Evolutionary conservation across 2,888 invertebrate species (phyloP).

Genomic region (Stenotaenia linearis): DNA sequence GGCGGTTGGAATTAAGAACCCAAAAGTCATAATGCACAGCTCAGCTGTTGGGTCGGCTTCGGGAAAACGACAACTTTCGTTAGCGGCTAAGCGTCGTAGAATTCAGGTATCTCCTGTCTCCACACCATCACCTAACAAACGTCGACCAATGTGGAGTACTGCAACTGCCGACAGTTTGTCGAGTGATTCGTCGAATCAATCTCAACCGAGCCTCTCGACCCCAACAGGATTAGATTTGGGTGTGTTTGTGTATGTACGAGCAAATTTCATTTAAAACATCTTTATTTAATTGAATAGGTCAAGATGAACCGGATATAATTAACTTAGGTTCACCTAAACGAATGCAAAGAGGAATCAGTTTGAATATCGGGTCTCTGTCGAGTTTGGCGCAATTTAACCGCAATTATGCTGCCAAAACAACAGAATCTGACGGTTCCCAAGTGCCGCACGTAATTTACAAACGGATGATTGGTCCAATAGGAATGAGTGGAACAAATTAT

Average conservation of each 20-base stretch:
- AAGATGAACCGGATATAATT: neutral
- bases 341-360: conserved; percentile 29
- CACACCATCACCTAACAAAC: conserved; percentile 6
- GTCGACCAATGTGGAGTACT: conserved; percentile 27
- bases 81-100: neutral
- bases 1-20: neutral
- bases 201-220: neutral
- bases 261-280: neutral
- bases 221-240: conserved; percentile 14
- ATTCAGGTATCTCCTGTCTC: neutral
- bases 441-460: neutral
- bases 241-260: neutral
- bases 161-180: conserved; percentile 29
- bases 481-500: neutral
- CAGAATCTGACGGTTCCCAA: neutral
- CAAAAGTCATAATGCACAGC: neutral
- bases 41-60: neutral
- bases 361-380: conserved; percentile 36
- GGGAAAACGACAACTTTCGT: conserved; percentile 17
- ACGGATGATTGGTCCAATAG: neutral
- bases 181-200: conserved; percentile 30
- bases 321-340: neutral
- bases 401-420: neutral
- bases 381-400: conserved; percentile 35
- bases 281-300: neutral